Evolutionary conservation across 1,140 invertebrate genomes (phyloP).

Genomic region (Aphelinus atriplicis): DNA sequence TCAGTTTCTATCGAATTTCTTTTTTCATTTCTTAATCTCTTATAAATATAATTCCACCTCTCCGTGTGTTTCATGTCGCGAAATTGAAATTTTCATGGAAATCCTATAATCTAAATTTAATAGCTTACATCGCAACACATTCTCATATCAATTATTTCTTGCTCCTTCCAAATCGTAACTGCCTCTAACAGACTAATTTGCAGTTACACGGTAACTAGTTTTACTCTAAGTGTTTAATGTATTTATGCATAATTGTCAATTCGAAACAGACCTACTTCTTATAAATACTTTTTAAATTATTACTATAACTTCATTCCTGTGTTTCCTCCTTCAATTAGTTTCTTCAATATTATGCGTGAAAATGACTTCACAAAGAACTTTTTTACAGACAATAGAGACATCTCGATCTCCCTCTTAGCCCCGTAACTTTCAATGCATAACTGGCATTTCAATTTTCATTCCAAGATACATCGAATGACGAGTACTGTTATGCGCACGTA

Average conservation of each 20-base stretch:
- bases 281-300: constrained; percentile 37
- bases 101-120: constrained; percentile 17
- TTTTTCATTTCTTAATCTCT: constrained; percentile 12
- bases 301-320: constrained; percentile 10
- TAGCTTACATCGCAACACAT: constrained; percentile 18
- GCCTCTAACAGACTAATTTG: constrained; percentile 49
- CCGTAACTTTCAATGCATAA: neutral
- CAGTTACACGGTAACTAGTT: constrained; percentile 51
- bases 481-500: neutral
- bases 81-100: constrained; percentile 32
- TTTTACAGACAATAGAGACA: constrained; percentile 19
- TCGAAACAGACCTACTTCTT: constrained; percentile 36
- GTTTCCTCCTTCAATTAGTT: neutral
- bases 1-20: constrained; percentile 12
- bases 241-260: constrained; percentile 38
- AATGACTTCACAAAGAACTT: constrained; percentile 26
- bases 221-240: constrained; percentile 38
- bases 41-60: constrained; percentile 35
- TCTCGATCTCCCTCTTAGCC: neutral
- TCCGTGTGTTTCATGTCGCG: constrained; percentile 13
- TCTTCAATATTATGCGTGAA: constrained; percentile 1
- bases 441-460: constrained; percentile 3
- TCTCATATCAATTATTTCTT: constrained; percentile 30
- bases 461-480: constrained; percentile 3
- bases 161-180: constrained; percentile 46